Evolutionary conservation across 1,140 invertebrate species (phyloP), one percentile per base, ranked within the genome.

Genomic region (Sipha flava): DNA sequence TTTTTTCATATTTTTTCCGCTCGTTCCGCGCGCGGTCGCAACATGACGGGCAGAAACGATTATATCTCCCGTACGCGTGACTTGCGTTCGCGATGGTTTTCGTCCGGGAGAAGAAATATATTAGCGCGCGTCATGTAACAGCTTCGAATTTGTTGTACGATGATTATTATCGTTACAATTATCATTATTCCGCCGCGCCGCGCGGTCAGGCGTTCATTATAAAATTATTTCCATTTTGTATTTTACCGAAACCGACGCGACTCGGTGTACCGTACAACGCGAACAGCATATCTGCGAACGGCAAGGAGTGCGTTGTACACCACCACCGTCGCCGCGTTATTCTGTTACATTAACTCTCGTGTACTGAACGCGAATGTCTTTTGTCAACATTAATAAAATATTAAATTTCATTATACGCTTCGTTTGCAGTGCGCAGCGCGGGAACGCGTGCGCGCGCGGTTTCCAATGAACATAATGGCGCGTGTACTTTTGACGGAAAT

Each of bases 371-470:
- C 29, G 16, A n/a, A 59, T 31, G 57, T 59, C 29, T 59, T 59
- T 59, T 59, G 57, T 34, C 57, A 59, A 59, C 57, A 59, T 16
- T 59, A 59, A 59, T 59, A 26, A 59, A 59, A 59, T 59, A 59
- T 59, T 59, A 59, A 59, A 59, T 59, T 59, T 59, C 57, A 59
- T 59, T 59, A 59, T 59, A 59, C 57, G 29, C 57, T 59, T 59
- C 18, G 57, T 59, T 59, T 59, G 31, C 57, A 34, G 16, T 26
- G 3, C 7, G 2, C 16, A 18, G 2, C 47, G 1, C 47, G 3
- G 7, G 9, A 6, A 0, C n/a, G 4, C 9, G 2, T 57, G 12
- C 23, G 4, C 23, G 23, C 52, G 54, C 26, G 18, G 14, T 23
- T 14, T 29, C 26, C 14, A 23, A 18, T 29, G 54, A 59, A 59